Evolutionary conservation across 2,888 invertebrate species (phyloP), one percentile per base, ranked within the genome.

Genomic region (Polymixis lichenea): DNA sequence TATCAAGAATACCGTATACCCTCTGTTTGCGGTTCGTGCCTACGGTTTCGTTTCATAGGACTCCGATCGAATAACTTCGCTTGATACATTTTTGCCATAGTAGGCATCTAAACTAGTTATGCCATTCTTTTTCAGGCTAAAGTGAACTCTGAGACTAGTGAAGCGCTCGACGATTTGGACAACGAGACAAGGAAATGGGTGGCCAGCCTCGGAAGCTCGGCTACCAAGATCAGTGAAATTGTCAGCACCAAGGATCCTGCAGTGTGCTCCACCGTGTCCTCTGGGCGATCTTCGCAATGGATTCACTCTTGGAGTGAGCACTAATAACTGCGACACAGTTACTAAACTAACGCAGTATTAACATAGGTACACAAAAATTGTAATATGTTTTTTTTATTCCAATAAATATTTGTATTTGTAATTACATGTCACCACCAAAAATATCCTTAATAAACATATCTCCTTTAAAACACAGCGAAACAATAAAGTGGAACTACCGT

Each of bases 201-300:
- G 79, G 96, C 97, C 78, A 96, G 97, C 25, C 95, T 98, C 77
- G 98, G 98, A 77, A 97, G 97, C 89, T 95, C 96, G 6, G 97
- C 97, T n/a, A 97, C 96, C 61, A 98, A 98, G 0, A 97, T 99
- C 22, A 97, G 97, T 11, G 98, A 98, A 88, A 97, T 98, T 72
- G 91, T 98, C 67, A 97, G 97, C 56, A 97, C 97, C 49, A 96
- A 96, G 84, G 96, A 96, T 70, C 93, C 95, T 32, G 88, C 84
- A 73, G 96, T 96, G n/a, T n/a, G n/a, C n/a, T n/a, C n/a, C n/a
- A n/a, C n/a, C n/a, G n/a, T n/a, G n/a, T n/a, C n/a, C n/a, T n/a
- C n/a, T n/a, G n/a, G n/a, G n/a, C n/a, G n/a, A n/a, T n/a, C n/a
- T n/a, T n/a, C n/a, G n/a, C n/a, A n/a, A n/a, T n/a, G n/a, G n/a